Conservation (phyloP, 2,113 vertebrate species). For the Phaethon lepturus region DNA sequence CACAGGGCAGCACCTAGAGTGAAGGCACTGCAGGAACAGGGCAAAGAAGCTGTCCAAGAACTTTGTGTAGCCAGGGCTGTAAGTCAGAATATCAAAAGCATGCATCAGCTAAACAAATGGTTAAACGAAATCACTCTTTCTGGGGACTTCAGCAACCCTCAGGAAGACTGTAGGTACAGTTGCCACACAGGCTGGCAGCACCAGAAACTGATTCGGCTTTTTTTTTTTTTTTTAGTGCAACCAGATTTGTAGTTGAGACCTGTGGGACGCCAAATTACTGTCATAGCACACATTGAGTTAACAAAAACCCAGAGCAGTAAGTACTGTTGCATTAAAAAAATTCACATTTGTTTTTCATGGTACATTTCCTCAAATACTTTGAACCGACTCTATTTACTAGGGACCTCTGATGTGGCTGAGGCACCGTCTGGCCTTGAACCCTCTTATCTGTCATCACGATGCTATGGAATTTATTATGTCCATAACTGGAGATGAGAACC, state of each 20-base stretch:
- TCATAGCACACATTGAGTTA: constrained; percentile 50
- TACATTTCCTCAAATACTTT: constrained; percentile 25
- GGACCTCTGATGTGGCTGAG: constrained; percentile 27
- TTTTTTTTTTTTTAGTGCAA: constrained; percentile 7
- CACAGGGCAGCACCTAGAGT: constrained; percentile 60
- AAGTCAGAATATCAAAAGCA: constrained; percentile 68
- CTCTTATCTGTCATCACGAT: constrained; percentile 39
- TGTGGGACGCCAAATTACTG: constrained; percentile 44
- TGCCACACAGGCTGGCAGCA: constrained; percentile 58
- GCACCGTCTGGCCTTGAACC: constrained; percentile 8
- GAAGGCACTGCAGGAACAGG: constrained; percentile 49
- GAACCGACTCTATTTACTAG: neutral
- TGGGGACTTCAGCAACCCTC: constrained; percentile 32
- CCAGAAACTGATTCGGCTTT: constrained; percentile 7
- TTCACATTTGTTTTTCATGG: neutral
- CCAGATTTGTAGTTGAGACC: constrained; percentile 36
- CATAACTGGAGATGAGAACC: constrained; percentile 8
- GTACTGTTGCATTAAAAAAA: constrained; percentile 50
- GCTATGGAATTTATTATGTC: constrained; percentile 49
- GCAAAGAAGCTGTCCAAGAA: constrained; percentile 46
- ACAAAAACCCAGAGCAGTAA: constrained; percentile 48
- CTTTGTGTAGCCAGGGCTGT: constrained; percentile 26
- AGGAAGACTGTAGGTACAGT: constrained; percentile 60
- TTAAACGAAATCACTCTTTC: constrained; percentile 39
- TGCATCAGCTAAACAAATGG: constrained; percentile 52